A percentile compares a stretch with the other conserved stretches of the same genome.
Evolutionary conservation across 2,113 vertebrate species (phyloP).

Genomic region (Azemiops feae): DNA sequence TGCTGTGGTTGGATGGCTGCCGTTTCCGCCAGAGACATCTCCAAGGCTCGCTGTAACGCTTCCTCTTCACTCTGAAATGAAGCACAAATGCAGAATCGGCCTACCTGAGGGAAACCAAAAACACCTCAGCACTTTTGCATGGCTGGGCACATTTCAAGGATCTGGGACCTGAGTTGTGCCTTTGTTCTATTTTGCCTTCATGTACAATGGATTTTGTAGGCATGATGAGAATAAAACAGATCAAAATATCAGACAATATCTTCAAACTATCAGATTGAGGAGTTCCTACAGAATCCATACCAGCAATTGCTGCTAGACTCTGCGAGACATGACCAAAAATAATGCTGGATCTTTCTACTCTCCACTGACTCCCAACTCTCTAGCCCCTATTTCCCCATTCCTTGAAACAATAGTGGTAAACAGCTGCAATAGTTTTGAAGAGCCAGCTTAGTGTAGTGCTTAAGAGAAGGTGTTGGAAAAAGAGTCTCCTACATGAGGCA

Average conservation of each 20-base stretch:
- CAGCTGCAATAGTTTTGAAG: background rate
- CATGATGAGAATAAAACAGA: background rate
- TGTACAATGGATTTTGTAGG: background rate
- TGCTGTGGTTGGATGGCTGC: slow-evolving; percentile 57
- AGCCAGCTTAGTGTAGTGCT: background rate
- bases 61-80: slow-evolving; percentile 88
- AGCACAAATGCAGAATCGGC: background rate
- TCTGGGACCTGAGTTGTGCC: background rate
- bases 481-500: background rate
- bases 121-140: background rate
- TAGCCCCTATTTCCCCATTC: background rate
- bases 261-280: too few relatives aligned
- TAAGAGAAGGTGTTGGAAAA: background rate
- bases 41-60: slow-evolving; percentile 91
- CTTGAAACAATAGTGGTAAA: background rate
- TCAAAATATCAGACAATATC: background rate
- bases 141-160: background rate
- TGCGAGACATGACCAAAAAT: background rate
- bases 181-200: background rate
- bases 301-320: background rate
- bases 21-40: slow-evolving; percentile 89
- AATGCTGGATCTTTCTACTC: background rate
- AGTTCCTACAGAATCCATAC: background rate
- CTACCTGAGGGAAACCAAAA: background rate
- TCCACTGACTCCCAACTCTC: background rate